These are phyloP conservation scores for Watsonalla binaria DNA, from an alignment of 2,888 invertebrate genomes.

Conservation along the genomic window DNA sequence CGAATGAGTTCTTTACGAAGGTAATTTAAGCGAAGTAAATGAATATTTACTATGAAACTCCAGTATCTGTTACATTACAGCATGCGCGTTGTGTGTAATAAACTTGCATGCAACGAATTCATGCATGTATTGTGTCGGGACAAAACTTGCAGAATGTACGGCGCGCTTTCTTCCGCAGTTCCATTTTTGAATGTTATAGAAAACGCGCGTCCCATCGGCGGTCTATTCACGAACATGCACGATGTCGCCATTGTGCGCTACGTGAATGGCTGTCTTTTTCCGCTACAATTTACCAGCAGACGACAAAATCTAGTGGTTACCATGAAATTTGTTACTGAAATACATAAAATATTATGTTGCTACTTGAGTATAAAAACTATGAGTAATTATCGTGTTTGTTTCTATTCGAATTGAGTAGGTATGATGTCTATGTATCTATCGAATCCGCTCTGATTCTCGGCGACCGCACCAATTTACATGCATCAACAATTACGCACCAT, in stretches of 20 bases:
- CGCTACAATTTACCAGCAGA: constrained; percentile 27
- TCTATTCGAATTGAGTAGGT: too few relatives aligned
- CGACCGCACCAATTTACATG: constrained; percentile 40
- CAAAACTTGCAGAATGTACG: constrained; percentile 40
- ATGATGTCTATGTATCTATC: not conserved
- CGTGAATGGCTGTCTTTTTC: constrained; percentile 35
- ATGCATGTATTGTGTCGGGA: constrained; percentile 32
- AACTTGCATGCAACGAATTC: constrained; percentile 38
- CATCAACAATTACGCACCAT: constrained; percentile 33
- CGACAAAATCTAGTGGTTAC: constrained; percentile 2
- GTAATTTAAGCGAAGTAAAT: not conserved
- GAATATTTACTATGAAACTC: not conserved
- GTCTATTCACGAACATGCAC: constrained; percentile 27
- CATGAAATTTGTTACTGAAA: constrained; percentile 11
- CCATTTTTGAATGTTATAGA: constrained; percentile 48
- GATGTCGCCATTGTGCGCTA: constrained; percentile 29
- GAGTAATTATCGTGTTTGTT: too few relatives aligned
- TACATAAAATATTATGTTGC: not conserved
- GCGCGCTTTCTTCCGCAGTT: constrained; percentile 39
- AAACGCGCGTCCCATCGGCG: constrained; percentile 24
- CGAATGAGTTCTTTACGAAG: too few relatives aligned
- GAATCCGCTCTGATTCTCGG: constrained; percentile 3
- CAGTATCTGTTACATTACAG: constrained; percentile 3
- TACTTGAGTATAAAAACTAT: too few relatives aligned
- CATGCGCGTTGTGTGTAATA: constrained; percentile 24